A percentile compares a stretch with the other conserved stretches of the same genome.
phyloP scores from a whole-genome alignment of 2,113 vertebrate species.

The Zapornia atra region DNA sequence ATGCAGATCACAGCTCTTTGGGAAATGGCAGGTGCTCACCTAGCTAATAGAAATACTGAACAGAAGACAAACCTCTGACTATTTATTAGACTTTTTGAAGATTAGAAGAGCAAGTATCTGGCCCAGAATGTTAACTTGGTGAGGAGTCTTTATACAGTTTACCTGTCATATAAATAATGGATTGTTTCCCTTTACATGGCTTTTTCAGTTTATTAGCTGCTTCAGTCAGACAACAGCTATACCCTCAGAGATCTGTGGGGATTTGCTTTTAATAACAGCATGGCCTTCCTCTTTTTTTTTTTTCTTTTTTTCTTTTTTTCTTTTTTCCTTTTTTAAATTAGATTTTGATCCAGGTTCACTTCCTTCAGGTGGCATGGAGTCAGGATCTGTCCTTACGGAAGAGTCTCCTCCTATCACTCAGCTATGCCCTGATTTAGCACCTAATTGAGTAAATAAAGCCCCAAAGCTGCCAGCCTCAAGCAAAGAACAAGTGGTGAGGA shows the following conservation, averaged over 20 bases:
- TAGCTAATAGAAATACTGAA: not conserved
- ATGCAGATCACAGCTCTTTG: not conserved
- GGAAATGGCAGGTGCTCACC: not conserved
- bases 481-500: not conserved
- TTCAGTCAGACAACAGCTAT: conserved; percentile 18
- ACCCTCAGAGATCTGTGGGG: not conserved
- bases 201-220: conserved; percentile 19
- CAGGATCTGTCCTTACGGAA: not conserved
- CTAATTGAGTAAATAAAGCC: not conserved
- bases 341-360: not conserved
- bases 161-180: conserved; percentile 48
- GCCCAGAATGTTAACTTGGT: not conserved
- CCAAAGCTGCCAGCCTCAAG: not conserved
- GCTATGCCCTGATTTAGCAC: not conserved
- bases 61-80: not conserved
- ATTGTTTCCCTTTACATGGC: not conserved
- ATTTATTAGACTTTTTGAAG: not conserved
- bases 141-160: conserved; percentile 14
- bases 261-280: conserved; percentile 23
- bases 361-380: not conserved
- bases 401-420: not conserved
- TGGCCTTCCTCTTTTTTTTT: not conserved
- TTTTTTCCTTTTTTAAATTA: not conserved
- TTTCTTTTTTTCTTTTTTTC: not conserved
- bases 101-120: not conserved